These are phyloP conservation scores for Pogonocherus hispidulus DNA, from an alignment of 2,888 invertebrate genomes.

Conservation along the genomic window DNA sequence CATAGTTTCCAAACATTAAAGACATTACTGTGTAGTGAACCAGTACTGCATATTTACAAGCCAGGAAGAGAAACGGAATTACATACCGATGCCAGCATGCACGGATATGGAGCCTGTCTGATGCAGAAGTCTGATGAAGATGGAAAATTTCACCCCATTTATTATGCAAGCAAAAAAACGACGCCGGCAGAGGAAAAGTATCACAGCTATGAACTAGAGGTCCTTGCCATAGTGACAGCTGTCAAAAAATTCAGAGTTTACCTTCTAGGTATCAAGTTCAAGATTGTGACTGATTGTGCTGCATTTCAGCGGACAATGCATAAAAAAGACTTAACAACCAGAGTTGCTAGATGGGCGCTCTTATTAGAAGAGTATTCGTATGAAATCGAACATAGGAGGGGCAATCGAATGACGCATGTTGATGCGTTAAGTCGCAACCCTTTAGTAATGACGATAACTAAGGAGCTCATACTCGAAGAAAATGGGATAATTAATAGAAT, in stretches of 20 bases:
- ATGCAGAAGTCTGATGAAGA: slow-evolving; percentile 50
- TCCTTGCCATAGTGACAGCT: slow-evolving; percentile 56
- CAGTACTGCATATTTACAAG: slow-evolving; percentile 43
- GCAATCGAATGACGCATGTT: slow-evolving; percentile 50
- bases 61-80: slow-evolving; percentile 43
- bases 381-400: slow-evolving; percentile 53
- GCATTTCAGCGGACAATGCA: slow-evolving; percentile 57
- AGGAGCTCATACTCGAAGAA: slow-evolving; percentile 11
- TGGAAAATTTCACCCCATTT: slow-evolving; percentile 55
- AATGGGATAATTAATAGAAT: slow-evolving; percentile 26
- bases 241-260: slow-evolving; percentile 59
- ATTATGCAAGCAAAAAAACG: slow-evolving; percentile 59
- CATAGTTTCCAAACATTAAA: slow-evolving; percentile 41
- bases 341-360: slow-evolving; percentile 56
- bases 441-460: slow-evolving; percentile 18
- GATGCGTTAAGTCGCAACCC: slow-evolving; percentile 53
- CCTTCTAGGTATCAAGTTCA: slow-evolving; percentile 55
- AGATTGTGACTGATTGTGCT: slow-evolving; percentile 59
- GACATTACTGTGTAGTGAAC: slow-evolving; percentile 32
- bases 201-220: slow-evolving; percentile 59
- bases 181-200: slow-evolving; percentile 44
- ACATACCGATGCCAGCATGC: slow-evolving; percentile 55
- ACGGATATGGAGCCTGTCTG: slow-evolving; percentile 56
- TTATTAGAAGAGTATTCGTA: slow-evolving; percentile 55
- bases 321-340: slow-evolving; percentile 52